Conservation (phyloP, 2,797 vertebrate species). For the Rhadinocentrus ornatus region DNA sequence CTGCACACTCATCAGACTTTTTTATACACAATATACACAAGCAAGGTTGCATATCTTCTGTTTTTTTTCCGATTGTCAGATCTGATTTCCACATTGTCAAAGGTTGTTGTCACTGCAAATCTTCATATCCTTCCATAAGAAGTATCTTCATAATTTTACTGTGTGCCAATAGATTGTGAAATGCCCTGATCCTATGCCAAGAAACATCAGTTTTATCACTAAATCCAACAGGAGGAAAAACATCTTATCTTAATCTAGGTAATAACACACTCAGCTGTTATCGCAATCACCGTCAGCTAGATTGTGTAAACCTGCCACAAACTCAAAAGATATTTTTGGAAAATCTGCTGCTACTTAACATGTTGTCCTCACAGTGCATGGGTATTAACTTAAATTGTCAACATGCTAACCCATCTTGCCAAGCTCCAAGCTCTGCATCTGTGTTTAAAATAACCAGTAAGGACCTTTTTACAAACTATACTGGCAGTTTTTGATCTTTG, state of each 20-base stretch:
- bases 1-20: background rate
- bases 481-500: background rate
- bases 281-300: slow-evolving; percentile 37
- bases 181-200: slow-evolving; percentile 63
- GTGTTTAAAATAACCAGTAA: background rate
- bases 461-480: background rate
- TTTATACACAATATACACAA: background rate
- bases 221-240: slow-evolving; percentile 39
- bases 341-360: slow-evolving; percentile 6
- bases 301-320: slow-evolving; percentile 17
- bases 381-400: background rate
- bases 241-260: slow-evolving; percentile 55
- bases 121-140: too few species aligned
- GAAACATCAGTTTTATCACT: slow-evolving; percentile 57
- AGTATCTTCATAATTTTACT: background rate
- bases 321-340: slow-evolving; percentile 20
- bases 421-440: background rate
- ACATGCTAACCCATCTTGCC: background rate
- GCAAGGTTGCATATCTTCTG: background rate
- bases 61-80: too few species aligned
- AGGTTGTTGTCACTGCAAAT: background rate
- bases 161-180: slow-evolving; percentile 8
- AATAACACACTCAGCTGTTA: slow-evolving; percentile 42
- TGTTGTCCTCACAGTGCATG: background rate
- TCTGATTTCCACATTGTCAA: background rate